Evolutionary conservation across 2,113 vertebrate genomes (phyloP).

Genomic region (Grantiella picta): DNA sequence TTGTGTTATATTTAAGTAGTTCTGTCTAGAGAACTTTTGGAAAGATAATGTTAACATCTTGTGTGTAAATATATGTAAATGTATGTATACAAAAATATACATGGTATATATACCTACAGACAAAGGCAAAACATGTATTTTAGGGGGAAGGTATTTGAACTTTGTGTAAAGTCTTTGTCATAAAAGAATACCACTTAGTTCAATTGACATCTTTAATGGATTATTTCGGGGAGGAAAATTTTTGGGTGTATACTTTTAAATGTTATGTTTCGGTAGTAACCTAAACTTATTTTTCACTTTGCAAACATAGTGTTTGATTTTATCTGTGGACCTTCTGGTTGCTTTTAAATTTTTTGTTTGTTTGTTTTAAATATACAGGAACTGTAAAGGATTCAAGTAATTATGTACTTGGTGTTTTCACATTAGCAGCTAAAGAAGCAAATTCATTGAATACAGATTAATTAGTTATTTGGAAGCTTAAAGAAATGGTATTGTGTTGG

Average conservation of each 20-base stretch:
- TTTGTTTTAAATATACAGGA: neutral
- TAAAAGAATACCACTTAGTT: neutral
- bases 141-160: neutral
- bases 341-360: neutral
- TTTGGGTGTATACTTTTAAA: neutral
- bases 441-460: neutral
- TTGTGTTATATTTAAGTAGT: neutral
- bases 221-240: neutral
- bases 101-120: neutral
- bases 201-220: neutral
- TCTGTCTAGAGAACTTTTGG: neutral
- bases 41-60: neutral
- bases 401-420: neutral
- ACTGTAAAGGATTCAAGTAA: rapidly evolving
- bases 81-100: neutral
- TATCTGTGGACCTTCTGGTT: neutral
- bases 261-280: neutral
- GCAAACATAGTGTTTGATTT: neutral
- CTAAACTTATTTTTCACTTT: neutral
- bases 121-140: neutral
- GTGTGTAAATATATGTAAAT: neutral
- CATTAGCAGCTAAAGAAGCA: neutral
- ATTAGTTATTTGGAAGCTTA: neutral
- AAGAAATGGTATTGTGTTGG: neutral
- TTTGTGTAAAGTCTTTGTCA: neutral